These are phyloP conservation scores for Hyposoter didymator DNA, from an alignment of 2,888 invertebrate genomes.

Conservation along the genomic window DNA sequence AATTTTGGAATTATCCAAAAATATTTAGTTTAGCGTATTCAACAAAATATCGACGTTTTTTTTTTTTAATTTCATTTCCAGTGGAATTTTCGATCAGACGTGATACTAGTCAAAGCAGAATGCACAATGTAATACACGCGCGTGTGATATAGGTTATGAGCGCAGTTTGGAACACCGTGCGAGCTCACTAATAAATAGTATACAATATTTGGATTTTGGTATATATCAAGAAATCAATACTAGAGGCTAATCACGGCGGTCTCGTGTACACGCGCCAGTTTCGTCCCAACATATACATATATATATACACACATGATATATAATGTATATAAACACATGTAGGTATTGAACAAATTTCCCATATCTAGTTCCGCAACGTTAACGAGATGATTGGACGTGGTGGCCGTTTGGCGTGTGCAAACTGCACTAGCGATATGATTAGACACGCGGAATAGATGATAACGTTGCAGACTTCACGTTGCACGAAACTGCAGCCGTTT, in stretches of 20 bases:
- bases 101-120: background rate
- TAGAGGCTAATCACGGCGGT: slow-evolving; percentile 52
- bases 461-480: slow-evolving; percentile 52
- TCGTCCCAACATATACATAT: background rate
- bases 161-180: background rate
- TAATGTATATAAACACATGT: slow-evolving; percentile 14
- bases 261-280: slow-evolving; percentile 39
- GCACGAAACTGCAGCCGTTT: slow-evolving; percentile 36
- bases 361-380: slow-evolving; percentile 60
- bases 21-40: too few species aligned
- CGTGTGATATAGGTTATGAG: slow-evolving; percentile 6
- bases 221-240: slow-evolving; percentile 62
- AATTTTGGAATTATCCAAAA: too few species aligned
- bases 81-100: background rate
- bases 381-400: slow-evolving; percentile 64
- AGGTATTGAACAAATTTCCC: slow-evolving; percentile 52
- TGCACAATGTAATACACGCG: background rate
- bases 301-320: background rate
- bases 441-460: slow-evolving; percentile 55
- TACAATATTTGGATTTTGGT: background rate
- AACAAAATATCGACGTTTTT: too few species aligned
- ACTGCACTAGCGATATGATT: slow-evolving; percentile 54
- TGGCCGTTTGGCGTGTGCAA: slow-evolving; percentile 48
- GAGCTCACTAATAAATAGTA: slow-evolving; percentile 11
- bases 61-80: too few species aligned